Percentiles rank a stretch among this genome's conserved stretches.
Conservation (phyloP, 2,113 vertebrate species). For the Columba livia region DNA sequence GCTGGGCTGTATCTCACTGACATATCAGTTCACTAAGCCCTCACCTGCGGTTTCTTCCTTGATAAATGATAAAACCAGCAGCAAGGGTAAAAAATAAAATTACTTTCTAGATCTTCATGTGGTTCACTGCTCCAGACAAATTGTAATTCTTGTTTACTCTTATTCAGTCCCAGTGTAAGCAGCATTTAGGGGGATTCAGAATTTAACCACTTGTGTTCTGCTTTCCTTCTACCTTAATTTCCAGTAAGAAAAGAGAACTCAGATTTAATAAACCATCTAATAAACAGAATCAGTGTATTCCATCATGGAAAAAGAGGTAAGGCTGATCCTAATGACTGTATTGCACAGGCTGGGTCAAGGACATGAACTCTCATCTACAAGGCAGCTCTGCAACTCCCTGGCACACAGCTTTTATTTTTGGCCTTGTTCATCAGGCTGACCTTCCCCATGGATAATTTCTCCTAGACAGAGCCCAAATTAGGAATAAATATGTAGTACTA, state of each 20-base stretch:
- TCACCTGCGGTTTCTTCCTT: neutral
- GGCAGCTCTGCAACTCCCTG: neutral
- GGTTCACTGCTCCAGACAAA: neutral
- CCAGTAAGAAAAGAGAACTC: neutral
- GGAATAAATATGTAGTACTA: slow-evolving; percentile 62
- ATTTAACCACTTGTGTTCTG: neutral
- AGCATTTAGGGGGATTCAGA: neutral
- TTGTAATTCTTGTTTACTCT: neutral
- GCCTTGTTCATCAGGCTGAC: slow-evolving; percentile 50
- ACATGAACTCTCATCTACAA: neutral
- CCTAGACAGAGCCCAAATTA: slow-evolving; percentile 62
- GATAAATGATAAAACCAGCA: neutral
- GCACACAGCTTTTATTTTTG: slow-evolving; percentile 51
- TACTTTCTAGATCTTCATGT: neutral
- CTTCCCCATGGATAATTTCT: slow-evolving; percentile 51
- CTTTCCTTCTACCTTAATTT: neutral
- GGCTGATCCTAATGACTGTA: neutral
- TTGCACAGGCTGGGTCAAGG: neutral
- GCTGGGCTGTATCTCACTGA: neutral
- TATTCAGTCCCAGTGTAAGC: neutral
- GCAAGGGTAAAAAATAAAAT: neutral
- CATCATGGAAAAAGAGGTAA: neutral
- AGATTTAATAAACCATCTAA: neutral
- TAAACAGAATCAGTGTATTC: neutral
- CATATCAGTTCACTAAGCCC: neutral